phyloP scores from a whole-genome alignment of 1,140 invertebrate genomes.

The Bombus affinis region DNA sequence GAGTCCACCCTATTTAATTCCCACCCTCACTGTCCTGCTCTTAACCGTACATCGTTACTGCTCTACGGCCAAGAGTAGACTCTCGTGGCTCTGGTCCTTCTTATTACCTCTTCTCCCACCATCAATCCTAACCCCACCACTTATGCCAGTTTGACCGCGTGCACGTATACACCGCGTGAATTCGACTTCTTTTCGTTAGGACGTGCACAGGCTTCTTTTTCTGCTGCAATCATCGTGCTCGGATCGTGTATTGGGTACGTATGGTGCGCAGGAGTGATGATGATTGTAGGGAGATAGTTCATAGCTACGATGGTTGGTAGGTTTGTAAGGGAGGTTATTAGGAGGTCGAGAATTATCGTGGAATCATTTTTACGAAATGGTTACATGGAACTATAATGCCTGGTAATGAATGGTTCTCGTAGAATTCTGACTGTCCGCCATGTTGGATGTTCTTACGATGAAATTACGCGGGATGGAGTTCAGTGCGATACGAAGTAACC shows the following conservation, averaged over 20 bases:
- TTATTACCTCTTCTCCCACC: constrained; percentile 49
- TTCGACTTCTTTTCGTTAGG: constrained; percentile 24
- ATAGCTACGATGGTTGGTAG: not conserved
- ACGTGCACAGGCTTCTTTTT: constrained; percentile 10
- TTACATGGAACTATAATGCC: not conserved
- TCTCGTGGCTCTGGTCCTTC: constrained; percentile 38
- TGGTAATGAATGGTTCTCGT: constrained; percentile 28
- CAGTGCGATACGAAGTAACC: no score
- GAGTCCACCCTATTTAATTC: constrained; percentile 74
- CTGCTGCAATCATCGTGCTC: constrained; percentile 46
- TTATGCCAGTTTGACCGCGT: not conserved
- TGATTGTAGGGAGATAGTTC: not conserved
- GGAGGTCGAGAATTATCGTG: constrained; percentile 21
- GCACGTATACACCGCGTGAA: constrained; percentile 2
- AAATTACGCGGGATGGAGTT: not conserved
- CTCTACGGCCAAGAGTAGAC: constrained; percentile 25
- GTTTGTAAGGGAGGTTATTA: constrained; percentile 17
- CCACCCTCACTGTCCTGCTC: constrained; percentile 55
- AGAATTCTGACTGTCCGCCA: not conserved
- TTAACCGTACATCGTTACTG: constrained; percentile 27
- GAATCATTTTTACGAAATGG: not conserved
- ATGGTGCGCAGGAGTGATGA: constrained; percentile 34
- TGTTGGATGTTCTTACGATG: not conserved
- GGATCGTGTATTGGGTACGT: constrained; percentile 42
- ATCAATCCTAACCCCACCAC: not conserved